Base-by-base conservation (phyloP, 92 coral and sea anemone genomes). In the Parazoanthus swiftii region DNA sequence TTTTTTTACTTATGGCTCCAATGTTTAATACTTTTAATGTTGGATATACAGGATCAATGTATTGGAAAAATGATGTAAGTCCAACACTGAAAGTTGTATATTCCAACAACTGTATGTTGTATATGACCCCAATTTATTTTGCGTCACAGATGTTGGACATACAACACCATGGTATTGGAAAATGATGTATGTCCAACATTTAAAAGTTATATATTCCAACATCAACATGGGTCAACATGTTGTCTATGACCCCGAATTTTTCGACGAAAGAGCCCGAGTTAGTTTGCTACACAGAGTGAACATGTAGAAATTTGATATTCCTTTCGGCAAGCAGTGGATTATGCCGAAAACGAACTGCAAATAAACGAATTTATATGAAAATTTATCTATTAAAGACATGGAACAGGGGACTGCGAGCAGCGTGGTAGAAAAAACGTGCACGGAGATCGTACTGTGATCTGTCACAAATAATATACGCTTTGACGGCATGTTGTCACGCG, bases 321-420 rank as follows among this genome's bases (percentile, higher is more conserved):
- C 66, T 58, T 58, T 58, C 66, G 18, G 66, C 66, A 58, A 58
- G 66, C 66, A 58, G 66, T 58, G 0, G 66, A 58, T 58, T 58
- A 0, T 58, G 0, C 66, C 66, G 66, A 58, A 58, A 58, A 58
- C 66, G 66, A 58, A 58, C 66, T 58, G 66, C 66, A 58, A 58
- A 58, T 58, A 0, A 58, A 58, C 66, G 66, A 58, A 0, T 58
- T 58, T 9, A 58, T 8, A 58, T 58, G 66, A 58, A 58, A 29
- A 29, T 29, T 29, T 29, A 29, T 29, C 0, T 29, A n/a, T n/a
- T 16, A 18, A 58, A 58, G 66, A 58, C 66, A 58, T 58, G 66
- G 66, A 58, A 58, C 66, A 58, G 66, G 66, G 66, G 66, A 58
- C 66, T 58, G 66, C 66, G 66, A 58, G 66, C 66, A 58, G 66